A percentile compares a stretch with the other conserved stretches of the same genome.
These are phyloP conservation scores for Asbolus verrucosus DNA, from an alignment of 1,140 invertebrate genomes.

Conservation along the genomic window DNA sequence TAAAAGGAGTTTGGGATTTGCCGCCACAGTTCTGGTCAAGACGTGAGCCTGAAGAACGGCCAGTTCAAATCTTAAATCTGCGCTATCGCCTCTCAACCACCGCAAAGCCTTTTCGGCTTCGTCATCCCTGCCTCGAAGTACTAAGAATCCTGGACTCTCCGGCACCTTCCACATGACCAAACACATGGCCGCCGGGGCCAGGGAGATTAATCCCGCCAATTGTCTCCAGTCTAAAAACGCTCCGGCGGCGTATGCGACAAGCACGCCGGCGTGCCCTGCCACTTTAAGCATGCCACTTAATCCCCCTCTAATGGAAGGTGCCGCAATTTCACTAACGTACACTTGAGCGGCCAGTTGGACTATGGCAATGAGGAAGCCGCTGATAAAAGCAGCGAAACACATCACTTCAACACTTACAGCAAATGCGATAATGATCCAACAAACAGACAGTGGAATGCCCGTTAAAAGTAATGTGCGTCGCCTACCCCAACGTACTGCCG, in stretches of 20 bases:
- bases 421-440: conserved; percentile 82
- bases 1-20: conserved; percentile 54
- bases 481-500: conserved; percentile 80
- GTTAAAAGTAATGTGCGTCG: conserved; percentile 75
- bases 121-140: conserved; percentile 78
- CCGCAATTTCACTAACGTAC: conserved; percentile 91
- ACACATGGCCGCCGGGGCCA: conserved; percentile 78
- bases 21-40: conserved; percentile 64
- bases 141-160: conserved; percentile 85
- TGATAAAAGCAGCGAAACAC: conserved; percentile 81
- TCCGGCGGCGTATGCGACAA: conserved; percentile 84
- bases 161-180: conserved; percentile 79
- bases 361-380: conserved; percentile 83
- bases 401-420: conserved; percentile 80
- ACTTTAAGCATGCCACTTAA: conserved; percentile 88
- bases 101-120: conserved; percentile 82
- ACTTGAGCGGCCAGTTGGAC: conserved; percentile 84
- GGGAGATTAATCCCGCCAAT: conserved; percentile 79
- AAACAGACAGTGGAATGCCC: conserved; percentile 78
- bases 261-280: conserved; percentile 84
- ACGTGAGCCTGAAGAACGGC: conserved; percentile 77
- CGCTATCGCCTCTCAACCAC: conserved; percentile 80
- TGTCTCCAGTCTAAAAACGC: conserved; percentile 85
- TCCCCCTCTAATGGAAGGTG: conserved; percentile 85
- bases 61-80: conserved; percentile 79